Conservation (phyloP, 2,888 invertebrate species). For the Gymnosoma rotundatum region DNA sequence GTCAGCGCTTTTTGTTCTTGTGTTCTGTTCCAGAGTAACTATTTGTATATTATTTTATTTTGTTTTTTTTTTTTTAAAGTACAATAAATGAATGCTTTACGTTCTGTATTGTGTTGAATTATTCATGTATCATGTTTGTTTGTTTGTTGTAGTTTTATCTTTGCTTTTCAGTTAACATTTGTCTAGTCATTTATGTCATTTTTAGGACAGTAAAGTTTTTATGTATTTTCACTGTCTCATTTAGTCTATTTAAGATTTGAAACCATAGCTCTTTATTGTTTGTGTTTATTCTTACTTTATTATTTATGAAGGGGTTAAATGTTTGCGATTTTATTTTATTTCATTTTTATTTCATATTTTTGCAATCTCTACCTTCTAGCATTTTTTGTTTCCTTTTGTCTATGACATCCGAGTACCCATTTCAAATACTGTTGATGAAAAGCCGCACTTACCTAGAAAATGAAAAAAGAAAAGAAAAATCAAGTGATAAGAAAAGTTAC, state of each 20-base stretch:
- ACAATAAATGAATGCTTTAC: not conserved
- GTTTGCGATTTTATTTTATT: constrained; percentile 7
- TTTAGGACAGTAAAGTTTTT: constrained; percentile 40
- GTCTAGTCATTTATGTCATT: constrained; percentile 60
- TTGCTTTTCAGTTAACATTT: constrained; percentile 23
- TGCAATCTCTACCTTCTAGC: not conserved
- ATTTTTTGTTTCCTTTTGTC: constrained; percentile 2
- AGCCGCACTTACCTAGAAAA: constrained; percentile 54
- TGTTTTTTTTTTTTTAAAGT: too few species aligned
- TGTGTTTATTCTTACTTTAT: constrained; percentile 7
- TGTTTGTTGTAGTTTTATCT: not conserved
- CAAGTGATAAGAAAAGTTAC: constrained; percentile 24
- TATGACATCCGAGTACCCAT: not conserved
- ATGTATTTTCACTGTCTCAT: constrained; percentile 22
- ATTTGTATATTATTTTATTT: not conserved
- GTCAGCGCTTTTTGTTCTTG: not conserved
- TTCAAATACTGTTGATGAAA: constrained; percentile 41
- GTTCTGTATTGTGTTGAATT: constrained; percentile 11
- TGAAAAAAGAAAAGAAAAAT: not conserved
- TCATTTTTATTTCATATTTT: not conserved
- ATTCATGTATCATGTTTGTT: constrained; percentile 21
- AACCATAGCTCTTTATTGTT: constrained; percentile 1
- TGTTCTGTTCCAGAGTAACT: not conserved
- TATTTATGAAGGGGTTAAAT: constrained; percentile 49
- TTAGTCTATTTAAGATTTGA: constrained; percentile 26